Evolutionary conservation across 2,113 vertebrate genomes (phyloP), one percentile per base, ranked within the genome.

Genomic region (Gavia stellata): DNA sequence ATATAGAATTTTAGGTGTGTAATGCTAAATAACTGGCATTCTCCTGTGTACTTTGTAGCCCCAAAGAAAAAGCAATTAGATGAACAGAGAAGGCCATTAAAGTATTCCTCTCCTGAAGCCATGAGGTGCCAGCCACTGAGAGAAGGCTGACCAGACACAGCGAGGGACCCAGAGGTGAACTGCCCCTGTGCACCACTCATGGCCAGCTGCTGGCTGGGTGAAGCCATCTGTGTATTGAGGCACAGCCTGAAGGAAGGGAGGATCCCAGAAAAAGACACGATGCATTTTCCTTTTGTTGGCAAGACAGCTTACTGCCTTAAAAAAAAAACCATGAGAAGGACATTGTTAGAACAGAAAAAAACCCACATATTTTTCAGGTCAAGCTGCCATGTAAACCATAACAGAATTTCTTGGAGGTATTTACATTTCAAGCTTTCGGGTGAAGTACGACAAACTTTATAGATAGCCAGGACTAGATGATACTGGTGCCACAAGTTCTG

Each of bases 181-280:
- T 36, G 25, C 15, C 9, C 19, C 38, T 62, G 10, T 52, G 31
- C 50, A 66, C 16, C 11, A 9, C 33, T 47, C 6, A 1, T 55
- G 50, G 29, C 15, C 52, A n/a, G n/a, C 21, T 61, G 40, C 31
- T 44, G 20, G 10, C 36, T 58, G 42, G 31, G 21, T 24, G 15
- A 47, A 62, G 31, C 9, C 25, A 4, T 29, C 38, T 61, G 20
- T 49, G 24, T 12, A 40, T 19, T 0, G 0, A 78, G 25, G 31
- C 31, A 33, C 40, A 84, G 29, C 6, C 16, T 47, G 40, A 87
- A 44, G 42, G 50, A 81, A 61, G 12, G 42, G 12, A 79, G 7
- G 23, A 71, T 34, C n/a, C 14, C 47, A 55, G 62, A 79, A 67
- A 59, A 95, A 79, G 29, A 15, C 17, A 66, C 0, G 3, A 56